Conservation (phyloP, 2,888 invertebrate species). For the Diogma glabrata region DNA sequence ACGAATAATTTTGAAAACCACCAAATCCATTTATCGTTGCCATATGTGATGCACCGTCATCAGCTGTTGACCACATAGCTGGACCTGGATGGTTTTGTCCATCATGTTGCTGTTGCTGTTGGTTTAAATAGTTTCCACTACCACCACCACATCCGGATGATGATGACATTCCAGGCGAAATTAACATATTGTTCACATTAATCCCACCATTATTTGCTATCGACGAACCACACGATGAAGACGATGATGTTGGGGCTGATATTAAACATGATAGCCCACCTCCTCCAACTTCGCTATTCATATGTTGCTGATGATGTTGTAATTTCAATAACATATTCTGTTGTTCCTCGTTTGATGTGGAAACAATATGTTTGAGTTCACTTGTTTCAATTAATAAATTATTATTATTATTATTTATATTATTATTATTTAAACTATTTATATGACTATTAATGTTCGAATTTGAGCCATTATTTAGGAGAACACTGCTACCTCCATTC, state of each 20-base stretch:
- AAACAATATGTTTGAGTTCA: conserved; percentile 1
- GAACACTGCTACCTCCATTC: conserved; percentile 6
- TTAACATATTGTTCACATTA: conserved; percentile 6
- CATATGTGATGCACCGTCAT: conserved; percentile 18
- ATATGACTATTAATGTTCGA: too few species aligned
- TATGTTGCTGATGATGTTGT: conserved; percentile 11
- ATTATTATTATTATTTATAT: conserved; percentile 10
- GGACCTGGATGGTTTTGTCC: conserved; percentile 2
- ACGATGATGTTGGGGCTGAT: conserved; percentile 14
- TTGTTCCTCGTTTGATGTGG: conserved; percentile 8
- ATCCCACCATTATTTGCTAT: conserved; percentile 4
- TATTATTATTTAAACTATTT: conserved; percentile 8
- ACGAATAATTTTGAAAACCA: conserved; percentile 19
- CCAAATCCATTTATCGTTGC: conserved; percentile 19
- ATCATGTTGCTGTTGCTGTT: conserved; percentile 8
- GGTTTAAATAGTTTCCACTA: too few species aligned
- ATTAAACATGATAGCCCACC: conserved; percentile 2
- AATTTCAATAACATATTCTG: conserved; percentile 9
- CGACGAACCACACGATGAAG: conserved; percentile 10
- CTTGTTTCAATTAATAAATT: conserved; percentile 8
- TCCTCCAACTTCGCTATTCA: conserved; percentile 3
- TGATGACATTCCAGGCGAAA: conserved; percentile 6
- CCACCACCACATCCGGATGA: conserved; percentile 5
- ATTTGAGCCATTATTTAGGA: background rate
- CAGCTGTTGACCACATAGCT: conserved; percentile 18